Conservation (phyloP, 2,888 invertebrate species). For the Drosophila recens region DNA sequence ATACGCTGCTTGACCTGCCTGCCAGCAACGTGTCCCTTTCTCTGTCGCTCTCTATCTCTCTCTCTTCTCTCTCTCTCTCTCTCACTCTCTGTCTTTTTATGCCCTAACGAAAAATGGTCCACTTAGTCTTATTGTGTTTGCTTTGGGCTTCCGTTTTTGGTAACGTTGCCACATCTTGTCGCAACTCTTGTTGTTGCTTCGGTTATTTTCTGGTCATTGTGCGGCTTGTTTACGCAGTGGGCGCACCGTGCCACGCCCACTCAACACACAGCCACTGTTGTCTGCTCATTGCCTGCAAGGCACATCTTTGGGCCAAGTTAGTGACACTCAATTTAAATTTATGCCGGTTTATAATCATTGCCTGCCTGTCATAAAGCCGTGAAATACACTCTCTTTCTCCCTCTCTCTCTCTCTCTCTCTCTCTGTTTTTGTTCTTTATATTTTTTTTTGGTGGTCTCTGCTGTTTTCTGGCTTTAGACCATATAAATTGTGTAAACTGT, state of each 20-base stretch:
- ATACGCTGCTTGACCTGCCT: constrained; percentile 74
- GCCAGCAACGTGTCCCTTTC: constrained; percentile 41
- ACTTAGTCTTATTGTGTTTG: constrained; percentile 71
- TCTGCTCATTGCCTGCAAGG: constrained; percentile 26
- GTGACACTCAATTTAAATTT: constrained; percentile 75
- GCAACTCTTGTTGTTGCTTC: constrained; percentile 62
- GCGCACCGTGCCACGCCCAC: constrained; percentile 27
- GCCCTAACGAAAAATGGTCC: constrained; percentile 44
- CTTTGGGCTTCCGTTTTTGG: constrained; percentile 61
- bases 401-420: not conserved
- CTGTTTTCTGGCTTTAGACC: constrained; percentile 38
- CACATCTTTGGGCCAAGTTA: constrained; percentile 56
- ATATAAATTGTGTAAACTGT: constrained; percentile 65
- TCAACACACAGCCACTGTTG: not conserved
- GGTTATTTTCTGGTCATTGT: constrained; percentile 70
- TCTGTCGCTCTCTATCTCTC: not conserved
- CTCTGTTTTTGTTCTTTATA: not conserved
- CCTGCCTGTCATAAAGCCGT: constrained; percentile 62
- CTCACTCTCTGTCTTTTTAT: constrained; percentile 29
- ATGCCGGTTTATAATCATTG: constrained; percentile 74
- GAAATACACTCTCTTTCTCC: constrained; percentile 28
- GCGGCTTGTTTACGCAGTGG: constrained; percentile 71
- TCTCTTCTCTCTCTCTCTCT: not conserved
- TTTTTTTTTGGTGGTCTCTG: constrained; percentile 32
- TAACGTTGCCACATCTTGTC: constrained; percentile 49